A percentile compares a stretch with the other conserved stretches of the same genome.
Evolutionary conservation across 2,113 vertebrate genomes (phyloP).

Genomic region (Cinclus cinclus): DNA sequence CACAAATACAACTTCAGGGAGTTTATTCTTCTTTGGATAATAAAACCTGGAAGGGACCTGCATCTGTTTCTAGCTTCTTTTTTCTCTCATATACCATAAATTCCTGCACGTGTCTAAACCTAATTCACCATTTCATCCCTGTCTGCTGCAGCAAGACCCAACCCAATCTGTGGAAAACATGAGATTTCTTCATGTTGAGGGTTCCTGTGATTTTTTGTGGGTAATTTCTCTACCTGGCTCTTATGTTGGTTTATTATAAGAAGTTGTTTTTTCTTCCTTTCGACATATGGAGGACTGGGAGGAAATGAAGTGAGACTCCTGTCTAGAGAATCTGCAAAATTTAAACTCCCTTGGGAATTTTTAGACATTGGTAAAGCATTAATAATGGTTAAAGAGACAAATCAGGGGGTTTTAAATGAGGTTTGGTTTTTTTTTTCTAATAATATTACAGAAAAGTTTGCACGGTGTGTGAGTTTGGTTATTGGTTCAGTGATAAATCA

Average conservation of each 20-base stretch:
- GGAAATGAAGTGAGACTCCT: background rate
- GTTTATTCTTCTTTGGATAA: background rate
- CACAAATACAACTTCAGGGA: background rate
- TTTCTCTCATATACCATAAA: background rate
- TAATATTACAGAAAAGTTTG: background rate
- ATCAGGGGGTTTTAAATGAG: accelerated
- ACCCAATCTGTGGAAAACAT: accelerated
- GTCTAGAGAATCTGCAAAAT: background rate
- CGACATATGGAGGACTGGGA: background rate
- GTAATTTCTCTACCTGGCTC: background rate
- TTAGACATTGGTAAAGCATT: background rate
- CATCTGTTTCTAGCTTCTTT: background rate
- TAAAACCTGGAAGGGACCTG: background rate
- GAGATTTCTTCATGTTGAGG: background rate
- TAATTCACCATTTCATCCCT: background rate
- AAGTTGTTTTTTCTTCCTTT: background rate
- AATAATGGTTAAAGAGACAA: background rate
- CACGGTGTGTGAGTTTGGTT: accelerated
- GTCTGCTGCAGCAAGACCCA: background rate
- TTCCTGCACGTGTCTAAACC: background rate
- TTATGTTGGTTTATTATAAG: accelerated
- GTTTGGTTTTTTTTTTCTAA: background rate
- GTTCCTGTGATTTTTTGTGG: background rate
- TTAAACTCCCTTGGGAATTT: background rate
- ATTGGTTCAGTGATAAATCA: background rate